Evolutionary conservation across 1,140 invertebrate genomes (phyloP).

Genomic region (Zaprionus davidi): DNA sequence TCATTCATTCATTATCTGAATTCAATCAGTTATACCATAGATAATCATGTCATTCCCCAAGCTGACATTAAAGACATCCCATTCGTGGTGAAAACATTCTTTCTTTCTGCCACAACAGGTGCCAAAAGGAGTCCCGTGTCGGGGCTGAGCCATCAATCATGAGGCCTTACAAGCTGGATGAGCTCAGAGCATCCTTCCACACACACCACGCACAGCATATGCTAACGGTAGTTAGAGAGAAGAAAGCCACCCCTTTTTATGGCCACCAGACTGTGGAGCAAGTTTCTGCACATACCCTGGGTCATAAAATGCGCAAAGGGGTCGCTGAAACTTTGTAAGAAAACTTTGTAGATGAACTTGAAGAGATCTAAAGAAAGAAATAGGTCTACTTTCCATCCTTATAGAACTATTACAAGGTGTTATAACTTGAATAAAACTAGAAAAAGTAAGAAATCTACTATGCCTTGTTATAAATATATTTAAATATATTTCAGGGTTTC

Average conservation of each 20-base stretch:
- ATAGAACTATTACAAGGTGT: too few species aligned
- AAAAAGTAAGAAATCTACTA: too few species aligned
- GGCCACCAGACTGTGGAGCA: background rate
- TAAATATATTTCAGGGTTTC: too few species aligned
- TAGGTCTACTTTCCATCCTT: too few species aligned
- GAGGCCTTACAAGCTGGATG: slow-evolving; percentile 33
- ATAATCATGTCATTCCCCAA: slow-evolving; percentile 36
- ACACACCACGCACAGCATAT: slow-evolving; percentile 54
- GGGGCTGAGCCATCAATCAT: slow-evolving; percentile 66
- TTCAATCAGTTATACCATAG: background rate
- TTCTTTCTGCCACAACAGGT: slow-evolving; percentile 61
- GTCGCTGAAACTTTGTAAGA: background rate
- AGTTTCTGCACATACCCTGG: slow-evolving; percentile 14
- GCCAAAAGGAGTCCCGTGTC: slow-evolving; percentile 7
- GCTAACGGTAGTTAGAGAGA: slow-evolving; percentile 55
- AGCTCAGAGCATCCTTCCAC: slow-evolving; percentile 25
- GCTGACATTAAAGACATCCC: slow-evolving; percentile 24
- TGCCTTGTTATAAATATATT: too few species aligned
- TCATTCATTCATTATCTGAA: slow-evolving; percentile 2
- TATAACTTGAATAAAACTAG: too few species aligned
- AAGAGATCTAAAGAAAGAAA: too few species aligned
- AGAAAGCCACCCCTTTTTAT: slow-evolving; percentile 51
- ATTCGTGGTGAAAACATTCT: too few species aligned
- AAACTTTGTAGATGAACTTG: too few species aligned
- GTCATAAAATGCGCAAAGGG: background rate